These are phyloP conservation scores for Aporrectodea caliginosa DNA, from an alignment of 1,140 invertebrate species.

Conservation along the genomic window DNA sequence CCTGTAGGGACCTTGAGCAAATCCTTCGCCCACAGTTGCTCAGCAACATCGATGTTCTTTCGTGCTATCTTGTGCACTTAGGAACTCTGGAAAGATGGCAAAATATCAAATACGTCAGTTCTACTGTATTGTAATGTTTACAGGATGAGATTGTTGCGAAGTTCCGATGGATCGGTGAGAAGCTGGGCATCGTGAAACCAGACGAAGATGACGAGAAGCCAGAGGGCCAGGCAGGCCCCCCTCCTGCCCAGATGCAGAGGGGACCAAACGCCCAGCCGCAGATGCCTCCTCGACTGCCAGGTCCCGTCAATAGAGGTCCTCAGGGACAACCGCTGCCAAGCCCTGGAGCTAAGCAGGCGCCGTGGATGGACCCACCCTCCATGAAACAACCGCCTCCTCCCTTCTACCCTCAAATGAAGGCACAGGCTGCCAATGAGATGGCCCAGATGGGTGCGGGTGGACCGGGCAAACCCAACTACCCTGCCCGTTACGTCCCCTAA, in stretches of 20 bases:
- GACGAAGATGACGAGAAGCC: background rate
- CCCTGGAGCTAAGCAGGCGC: background rate
- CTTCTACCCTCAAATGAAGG: background rate
- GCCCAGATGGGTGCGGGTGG: background rate
- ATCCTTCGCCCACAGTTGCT: no score
- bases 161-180: constrained; percentile 65
- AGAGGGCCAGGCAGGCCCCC: background rate
- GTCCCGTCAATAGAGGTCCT: background rate
- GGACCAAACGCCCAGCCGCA: background rate
- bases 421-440: background rate
- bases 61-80: no score
- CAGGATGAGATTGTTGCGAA: constrained; percentile 68
- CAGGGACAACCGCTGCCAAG: background rate
- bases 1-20: no score
- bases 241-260: no score
- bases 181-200: constrained; percentile 44
- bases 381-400: background rate
- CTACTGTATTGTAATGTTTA: constrained; percentile 56
- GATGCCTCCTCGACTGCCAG: background rate
- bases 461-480: background rate
- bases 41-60: no score
- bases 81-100: no score
- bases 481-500: background rate
- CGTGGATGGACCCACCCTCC: no score
- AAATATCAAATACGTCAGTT: no score